Conservation (phyloP, 2,888 invertebrate genomes). For the Tetropium fuscum region DNA sequence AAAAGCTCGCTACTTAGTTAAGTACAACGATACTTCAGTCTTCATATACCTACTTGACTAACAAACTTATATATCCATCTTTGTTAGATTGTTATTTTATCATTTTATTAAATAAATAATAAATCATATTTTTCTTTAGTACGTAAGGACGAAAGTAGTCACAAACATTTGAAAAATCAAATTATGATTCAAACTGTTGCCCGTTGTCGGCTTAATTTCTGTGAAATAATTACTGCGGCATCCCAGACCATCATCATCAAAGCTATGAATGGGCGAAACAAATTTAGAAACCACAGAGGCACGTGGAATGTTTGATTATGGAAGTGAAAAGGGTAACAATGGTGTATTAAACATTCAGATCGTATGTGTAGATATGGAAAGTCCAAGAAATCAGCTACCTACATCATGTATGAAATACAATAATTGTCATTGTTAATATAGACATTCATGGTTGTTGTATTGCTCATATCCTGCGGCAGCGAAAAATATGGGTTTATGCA, state of each 20-base stretch:
- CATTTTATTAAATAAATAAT: too few species aligned
- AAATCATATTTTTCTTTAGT: too few species aligned
- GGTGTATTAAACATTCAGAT: constrained; percentile 33
- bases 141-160: too few species aligned
- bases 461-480: constrained; percentile 17
- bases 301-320: constrained; percentile 17
- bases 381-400: constrained; percentile 12
- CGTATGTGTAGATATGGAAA: constrained; percentile 22
- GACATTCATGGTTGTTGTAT: constrained; percentile 20
- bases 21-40: too few species aligned
- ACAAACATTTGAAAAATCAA: too few species aligned
- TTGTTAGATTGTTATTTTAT: too few species aligned
- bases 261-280: constrained; percentile 4
- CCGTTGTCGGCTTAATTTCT: neutral
- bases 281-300: constrained; percentile 27
- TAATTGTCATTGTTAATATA: constrained; percentile 21
- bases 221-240: neutral
- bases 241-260: neutral
- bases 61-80: too few species aligned
- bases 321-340: constrained; percentile 29
- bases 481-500: neutral
- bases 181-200: too few species aligned
- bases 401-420: constrained; percentile 2
- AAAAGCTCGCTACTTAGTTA: too few species aligned
- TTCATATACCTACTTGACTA: too few species aligned